Evolutionary conservation across 2,888 invertebrate species (phyloP), one percentile per base, ranked within the genome.

Genomic region (Gastrophysa polygoni): DNA sequence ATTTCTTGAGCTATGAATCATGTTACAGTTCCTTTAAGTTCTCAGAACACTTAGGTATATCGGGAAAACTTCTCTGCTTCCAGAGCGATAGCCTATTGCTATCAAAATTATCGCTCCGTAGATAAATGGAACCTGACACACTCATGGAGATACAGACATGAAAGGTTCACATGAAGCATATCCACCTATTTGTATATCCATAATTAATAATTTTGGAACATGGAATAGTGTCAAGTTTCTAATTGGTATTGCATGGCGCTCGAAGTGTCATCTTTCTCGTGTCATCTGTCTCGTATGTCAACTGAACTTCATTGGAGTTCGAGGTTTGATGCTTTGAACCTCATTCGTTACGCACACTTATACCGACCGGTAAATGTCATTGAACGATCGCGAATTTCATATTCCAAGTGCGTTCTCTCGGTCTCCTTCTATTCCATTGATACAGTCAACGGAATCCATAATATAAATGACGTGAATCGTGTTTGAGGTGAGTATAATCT

Each of bases 331-430:
- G 74, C 75, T 75, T 72, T 74, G 73, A 76, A 75, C 75, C 70
- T 73, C 73, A 73, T 75, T 73, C 71, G 70, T 73, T 72, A 64
- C 63, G 38, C 14, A 38, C 14, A 38, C 38, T 38, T 38, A 38
- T 38, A 38, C 38, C 10, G 4, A 52, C 70, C 70, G 68, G 64
- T 64, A 66, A 70, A 75, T 77, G 79, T 78, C 78, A 74, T 78
- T 78, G 78, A 78, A 78, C 78, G 79, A 77, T 79, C 71, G 76
- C 76, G 71, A 74, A 76, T 77, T 78, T 75, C 70, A 73, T 77
- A 78, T 78, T 78, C 69, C 20, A 38, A 57, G 43, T 50, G 56
- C 48, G 38, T 34, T 28, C 57, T 38, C 3, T 38, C 28, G 21
- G 56, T 52, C 57, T 59, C 55, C 67, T 71, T 70, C n/a, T n/a